Base-by-base conservation (phyloP, 2,888 invertebrate genomes). In the Ethmia dodecea region DNA sequence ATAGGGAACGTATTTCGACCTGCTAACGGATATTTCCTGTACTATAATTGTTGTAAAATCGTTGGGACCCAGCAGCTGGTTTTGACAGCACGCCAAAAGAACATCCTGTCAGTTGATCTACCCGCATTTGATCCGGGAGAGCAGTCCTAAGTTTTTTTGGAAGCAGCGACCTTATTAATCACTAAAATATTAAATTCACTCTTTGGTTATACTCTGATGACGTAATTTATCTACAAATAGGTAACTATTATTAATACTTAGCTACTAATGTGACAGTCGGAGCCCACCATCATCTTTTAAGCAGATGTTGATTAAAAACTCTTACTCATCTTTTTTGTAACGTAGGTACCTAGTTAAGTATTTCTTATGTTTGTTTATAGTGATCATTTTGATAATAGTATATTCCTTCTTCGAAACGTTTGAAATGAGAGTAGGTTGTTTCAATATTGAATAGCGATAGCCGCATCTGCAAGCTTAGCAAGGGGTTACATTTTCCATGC, bases 51-150 rank as follows among this genome's bases (percentile, higher is more conserved):
- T 49, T 47, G 45, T 43, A 38, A 43, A 45, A 51, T 30, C 33
- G 38, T 37, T 52, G 52, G 54, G 52, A 58, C 41, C 37, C 33
- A 45, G 44, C 52, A 56, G 56, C 53, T 55, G 54, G 43, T 37
- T 41, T 49, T 60, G 58, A 58, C 60, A 53, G 47, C 43, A 38
- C 42, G 49, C 50, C 47, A 58, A 48, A 54, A 53, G 55, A 52
- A 56, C 47, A 49, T 47, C 45, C 43, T 40, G 34, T 33, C 38
- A 40, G 45, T 45, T 37, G 42, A 44, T 42, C 37, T 40, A 49
- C 47, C 39, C 28, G 20, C 4, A 18, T 8, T 15, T 11, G 32
- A 26, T 26, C 31, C 35, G 40, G 31, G 37, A 40, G 38, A 38
- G 36, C 35, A 31, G 24, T 20, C 20, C 20, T 22, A 22, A 22